Evolutionary conservation across 1,140 invertebrate species (phyloP).

Genomic region (Physella acuta): DNA sequence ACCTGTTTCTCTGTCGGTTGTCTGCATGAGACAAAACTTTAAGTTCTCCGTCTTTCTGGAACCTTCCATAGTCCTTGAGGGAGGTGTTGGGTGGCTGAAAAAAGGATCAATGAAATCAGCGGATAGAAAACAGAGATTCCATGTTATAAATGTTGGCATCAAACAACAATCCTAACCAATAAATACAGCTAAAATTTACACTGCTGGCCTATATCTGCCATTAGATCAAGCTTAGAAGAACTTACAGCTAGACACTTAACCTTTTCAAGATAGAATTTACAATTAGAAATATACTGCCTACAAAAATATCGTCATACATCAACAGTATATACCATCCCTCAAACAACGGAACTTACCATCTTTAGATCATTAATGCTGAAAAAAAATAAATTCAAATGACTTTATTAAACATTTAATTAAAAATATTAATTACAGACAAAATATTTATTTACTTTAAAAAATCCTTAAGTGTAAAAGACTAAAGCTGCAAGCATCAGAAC

Average conservation of each 20-base stretch:
- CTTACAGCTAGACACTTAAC: no score
- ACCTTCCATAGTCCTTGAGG: slow-evolving; percentile 83
- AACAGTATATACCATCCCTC: no score
- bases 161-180: neutral
- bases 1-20: slow-evolving; percentile 74
- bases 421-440: no score
- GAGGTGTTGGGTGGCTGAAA: slow-evolving; percentile 71
- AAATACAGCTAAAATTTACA: neutral
- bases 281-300: no score
- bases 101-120: neutral
- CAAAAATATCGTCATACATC: no score
- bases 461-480: no score
- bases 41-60: slow-evolving; percentile 89
- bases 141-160: neutral
- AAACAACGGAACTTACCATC: slow-evolving; percentile 55
- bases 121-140: neutral
- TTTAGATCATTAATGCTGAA: slow-evolving; percentile 65
- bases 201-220: no score
- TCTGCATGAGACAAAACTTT: slow-evolving; percentile 89
- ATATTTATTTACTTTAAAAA: no score
- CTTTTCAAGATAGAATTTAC: no score
- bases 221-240: no score
- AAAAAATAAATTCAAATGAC: slow-evolving; percentile 41
- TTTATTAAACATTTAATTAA: no score
- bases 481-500: no score